Evolutionary conservation across 2,797 vertebrate species (phyloP).

Genomic region (Dendrocincla fuliginosa): DNA sequence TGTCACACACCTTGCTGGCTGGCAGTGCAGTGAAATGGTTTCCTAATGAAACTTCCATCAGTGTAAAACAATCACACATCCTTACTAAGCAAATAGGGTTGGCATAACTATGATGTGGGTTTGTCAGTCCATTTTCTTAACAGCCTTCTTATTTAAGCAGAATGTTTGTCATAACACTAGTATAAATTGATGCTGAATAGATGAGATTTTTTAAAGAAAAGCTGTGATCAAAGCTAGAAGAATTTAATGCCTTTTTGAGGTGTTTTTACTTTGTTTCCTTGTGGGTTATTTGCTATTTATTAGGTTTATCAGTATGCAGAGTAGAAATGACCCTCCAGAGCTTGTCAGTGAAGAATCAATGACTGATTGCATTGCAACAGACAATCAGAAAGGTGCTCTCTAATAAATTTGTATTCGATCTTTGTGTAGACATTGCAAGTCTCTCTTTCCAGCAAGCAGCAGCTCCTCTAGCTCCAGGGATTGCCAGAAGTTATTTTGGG

Average conservation of each 20-base stretch:
- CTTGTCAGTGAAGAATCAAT: neutral
- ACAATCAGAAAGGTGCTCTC: conserved; percentile 4
- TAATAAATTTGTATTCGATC: conserved; percentile 18
- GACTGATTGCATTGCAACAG: neutral
- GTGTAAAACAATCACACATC: neutral
- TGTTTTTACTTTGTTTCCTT: neutral
- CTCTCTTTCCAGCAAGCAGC: neutral
- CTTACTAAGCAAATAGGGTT: neutral
- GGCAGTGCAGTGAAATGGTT: neutral
- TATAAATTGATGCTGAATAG: neutral
- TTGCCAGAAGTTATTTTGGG: conserved; percentile 5
- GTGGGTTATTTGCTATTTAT: neutral
- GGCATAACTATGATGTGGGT: neutral
- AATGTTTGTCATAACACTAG: neutral
- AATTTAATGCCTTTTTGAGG: neutral
- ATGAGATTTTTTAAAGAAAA: conserved; percentile 21
- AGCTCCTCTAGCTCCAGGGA: neutral
- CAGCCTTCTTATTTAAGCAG: neutral
- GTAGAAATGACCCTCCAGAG: neutral
- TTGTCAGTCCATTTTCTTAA: conserved; percentile 20
- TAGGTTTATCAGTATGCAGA: neutral
- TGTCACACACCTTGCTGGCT: neutral
- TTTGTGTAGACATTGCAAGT: neutral
- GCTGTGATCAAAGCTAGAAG: neutral
- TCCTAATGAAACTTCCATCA: neutral